phyloP scores from a whole-genome alignment of 1,140 invertebrate genomes.

The Tetragonula clypearis region DNA sequence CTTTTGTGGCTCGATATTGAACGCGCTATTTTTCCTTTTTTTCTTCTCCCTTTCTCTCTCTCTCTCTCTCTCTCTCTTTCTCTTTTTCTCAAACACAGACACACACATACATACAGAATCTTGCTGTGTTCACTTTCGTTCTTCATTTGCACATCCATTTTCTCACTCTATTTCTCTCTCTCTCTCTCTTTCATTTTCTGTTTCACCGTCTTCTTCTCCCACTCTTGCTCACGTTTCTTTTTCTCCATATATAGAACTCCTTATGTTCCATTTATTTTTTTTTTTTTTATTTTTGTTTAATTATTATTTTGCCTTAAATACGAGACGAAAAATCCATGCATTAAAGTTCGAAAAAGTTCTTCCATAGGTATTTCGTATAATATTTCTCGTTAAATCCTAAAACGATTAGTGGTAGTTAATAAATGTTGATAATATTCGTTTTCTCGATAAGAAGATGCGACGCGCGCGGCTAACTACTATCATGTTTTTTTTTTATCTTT shows the following conservation, averaged over 20 bases:
- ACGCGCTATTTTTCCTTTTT: too few relatives aligned
- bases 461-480: constrained; percentile 62
- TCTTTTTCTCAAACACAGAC: too few relatives aligned
- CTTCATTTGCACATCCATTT: not conserved
- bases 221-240: not conserved
- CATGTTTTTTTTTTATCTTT: constrained; percentile 58
- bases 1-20: too few relatives aligned
- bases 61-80: not conserved
- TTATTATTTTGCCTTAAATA: constrained; percentile 49
- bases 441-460: constrained; percentile 72
- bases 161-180: not conserved
- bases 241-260: constrained; percentile 13
- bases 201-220: constrained; percentile 2
- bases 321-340: constrained; percentile 74
- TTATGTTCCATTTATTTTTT: constrained; percentile 17
- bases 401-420: constrained; percentile 63
- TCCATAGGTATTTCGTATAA: constrained; percentile 50
- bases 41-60: too few relatives aligned
- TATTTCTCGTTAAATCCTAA: constrained; percentile 58
- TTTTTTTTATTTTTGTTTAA: constrained; percentile 6
- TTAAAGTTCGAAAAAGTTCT: constrained; percentile 67
- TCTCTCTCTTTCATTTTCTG: not conserved
- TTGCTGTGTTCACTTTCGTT: not conserved
- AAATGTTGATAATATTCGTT: constrained; percentile 67
- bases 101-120: too few relatives aligned